Evolutionary conservation across 1,140 invertebrate species (phyloP).

Genomic region (Gonioctena quinquepunctata): DNA sequence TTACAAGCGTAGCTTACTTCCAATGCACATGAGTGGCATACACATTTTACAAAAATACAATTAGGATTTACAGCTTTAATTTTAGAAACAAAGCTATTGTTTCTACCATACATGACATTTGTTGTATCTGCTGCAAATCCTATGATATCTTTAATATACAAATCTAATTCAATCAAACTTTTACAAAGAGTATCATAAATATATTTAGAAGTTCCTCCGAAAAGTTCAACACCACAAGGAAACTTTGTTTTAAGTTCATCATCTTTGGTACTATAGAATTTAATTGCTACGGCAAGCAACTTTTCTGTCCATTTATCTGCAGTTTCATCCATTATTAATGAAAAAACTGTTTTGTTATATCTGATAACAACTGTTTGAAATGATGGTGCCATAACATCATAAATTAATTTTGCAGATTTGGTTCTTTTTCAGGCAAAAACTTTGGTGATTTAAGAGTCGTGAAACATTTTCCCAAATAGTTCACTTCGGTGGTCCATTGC

Average conservation of each 20-base stretch:
- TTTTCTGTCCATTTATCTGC: constrained; percentile 18
- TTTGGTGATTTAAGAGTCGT: constrained; percentile 33
- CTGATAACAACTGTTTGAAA: too few species aligned
- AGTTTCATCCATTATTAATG: constrained; percentile 25
- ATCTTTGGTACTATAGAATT: constrained; percentile 3
- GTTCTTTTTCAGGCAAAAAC: constrained; percentile 22
- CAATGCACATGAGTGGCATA: constrained; percentile 30
- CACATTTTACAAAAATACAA: constrained; percentile 38
- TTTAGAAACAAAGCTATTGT: constrained; percentile 32
- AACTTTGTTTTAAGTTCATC: constrained; percentile 18
- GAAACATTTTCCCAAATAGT: constrained; percentile 27
- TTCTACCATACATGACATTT: constrained; percentile 36
- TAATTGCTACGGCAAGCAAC: constrained; percentile 18
- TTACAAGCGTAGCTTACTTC: constrained; percentile 1
- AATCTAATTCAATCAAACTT: constrained; percentile 15
- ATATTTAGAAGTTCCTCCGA: constrained; percentile 17
- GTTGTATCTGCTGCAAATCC: constrained; percentile 39
- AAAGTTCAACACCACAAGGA: constrained; percentile 15
- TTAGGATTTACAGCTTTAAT: constrained; percentile 35
- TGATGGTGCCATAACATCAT: constrained; percentile 22
- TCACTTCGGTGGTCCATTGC: constrained; percentile 31
- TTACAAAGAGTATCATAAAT: constrained; percentile 13
- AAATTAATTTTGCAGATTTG: constrained; percentile 22
- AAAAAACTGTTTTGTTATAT: too few species aligned
- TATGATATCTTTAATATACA: constrained; percentile 32